These are phyloP conservation scores for Meiosimyza decipiens DNA, from an alignment of 2,888 invertebrate genomes.

Conservation along the genomic window DNA sequence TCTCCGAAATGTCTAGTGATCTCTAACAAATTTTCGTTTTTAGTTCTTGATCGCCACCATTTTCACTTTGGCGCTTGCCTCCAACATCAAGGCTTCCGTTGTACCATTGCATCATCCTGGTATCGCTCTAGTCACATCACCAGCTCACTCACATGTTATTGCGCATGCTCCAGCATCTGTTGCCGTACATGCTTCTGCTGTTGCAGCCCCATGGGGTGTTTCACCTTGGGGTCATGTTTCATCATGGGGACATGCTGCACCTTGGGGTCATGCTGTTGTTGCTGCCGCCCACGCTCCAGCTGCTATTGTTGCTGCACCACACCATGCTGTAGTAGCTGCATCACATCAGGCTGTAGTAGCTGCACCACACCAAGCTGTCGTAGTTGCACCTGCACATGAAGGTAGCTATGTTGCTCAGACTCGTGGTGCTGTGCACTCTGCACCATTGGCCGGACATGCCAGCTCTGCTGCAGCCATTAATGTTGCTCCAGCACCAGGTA, in stretches of 20 bases:
- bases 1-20: neutral
- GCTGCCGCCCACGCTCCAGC: slow-evolving; percentile 29
- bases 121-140: slow-evolving; percentile 41
- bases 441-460: slow-evolving; percentile 64
- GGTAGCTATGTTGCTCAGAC: slow-evolving; percentile 50
- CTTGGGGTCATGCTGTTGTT: slow-evolving; percentile 32
- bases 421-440: slow-evolving; percentile 59
- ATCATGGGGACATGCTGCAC: slow-evolving; percentile 20
- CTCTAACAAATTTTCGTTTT: neutral
- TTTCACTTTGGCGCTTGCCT: slow-evolving; percentile 60
- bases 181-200: slow-evolving; percentile 46
- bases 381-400: slow-evolving; percentile 61
- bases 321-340: slow-evolving; percentile 35
- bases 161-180: slow-evolving; percentile 40
- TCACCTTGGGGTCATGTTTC: slow-evolving; percentile 35
- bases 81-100: slow-evolving; percentile 60
- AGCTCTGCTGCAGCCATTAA: slow-evolving; percentile 64
- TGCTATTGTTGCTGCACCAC: slow-evolving; percentile 51
- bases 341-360: slow-evolving; percentile 27
- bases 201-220: slow-evolving; percentile 40
- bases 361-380: slow-evolving; percentile 48
- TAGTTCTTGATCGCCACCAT: slow-evolving; percentile 58
- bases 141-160: slow-evolving; percentile 44
- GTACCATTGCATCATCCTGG: slow-evolving; percentile 53
- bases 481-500: slow-evolving; percentile 64